Percentiles rank a stretch among this genome's conserved stretches.
phyloP scores from a whole-genome alignment of 2,113 vertebrate species.

The Sorex fumeus region DNA sequence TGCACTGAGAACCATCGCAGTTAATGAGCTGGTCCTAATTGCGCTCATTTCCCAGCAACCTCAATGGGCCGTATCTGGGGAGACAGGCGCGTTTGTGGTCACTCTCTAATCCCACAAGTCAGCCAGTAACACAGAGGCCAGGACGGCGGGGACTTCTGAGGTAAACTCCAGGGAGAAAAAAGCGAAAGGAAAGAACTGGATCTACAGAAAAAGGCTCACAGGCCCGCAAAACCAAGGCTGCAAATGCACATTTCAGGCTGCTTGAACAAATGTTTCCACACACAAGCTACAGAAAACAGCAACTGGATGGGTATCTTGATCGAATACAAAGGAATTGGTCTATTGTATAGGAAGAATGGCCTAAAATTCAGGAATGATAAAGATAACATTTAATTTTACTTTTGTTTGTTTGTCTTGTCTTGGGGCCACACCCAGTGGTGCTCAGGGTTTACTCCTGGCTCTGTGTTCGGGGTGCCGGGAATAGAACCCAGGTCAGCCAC shows the following conservation, averaged over 20 bases:
- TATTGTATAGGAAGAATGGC: background rate
- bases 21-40: slow-evolving; percentile 86
- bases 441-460: no score
- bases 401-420: no score
- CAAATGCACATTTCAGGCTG: background rate
- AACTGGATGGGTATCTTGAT: slow-evolving; percentile 1
- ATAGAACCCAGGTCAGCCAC: no score
- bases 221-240: background rate
- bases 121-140: background rate
- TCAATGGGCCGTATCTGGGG: slow-evolving; percentile 68
- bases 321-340: background rate
- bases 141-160: background rate
- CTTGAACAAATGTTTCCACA: background rate
- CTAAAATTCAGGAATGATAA: slow-evolving; percentile 52
- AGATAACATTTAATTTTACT: slow-evolving; percentile 47
- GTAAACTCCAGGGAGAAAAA: slow-evolving; percentile 31
- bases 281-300: slow-evolving; percentile 38
- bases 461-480: no score
- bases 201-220: background rate
- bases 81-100: slow-evolving; percentile 78
- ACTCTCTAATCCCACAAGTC: slow-evolving; percentile 68
- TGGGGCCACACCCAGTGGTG: no score
- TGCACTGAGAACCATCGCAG: slow-evolving; percentile 77
- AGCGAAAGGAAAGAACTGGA: background rate
- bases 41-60: slow-evolving; percentile 73